A percentile compares a stretch with the other conserved stretches of the same genome.
These are phyloP conservation scores for Oenanthe melanoleuca DNA, from an alignment of 2,113 vertebrate genomes.

Conservation along the genomic window DNA sequence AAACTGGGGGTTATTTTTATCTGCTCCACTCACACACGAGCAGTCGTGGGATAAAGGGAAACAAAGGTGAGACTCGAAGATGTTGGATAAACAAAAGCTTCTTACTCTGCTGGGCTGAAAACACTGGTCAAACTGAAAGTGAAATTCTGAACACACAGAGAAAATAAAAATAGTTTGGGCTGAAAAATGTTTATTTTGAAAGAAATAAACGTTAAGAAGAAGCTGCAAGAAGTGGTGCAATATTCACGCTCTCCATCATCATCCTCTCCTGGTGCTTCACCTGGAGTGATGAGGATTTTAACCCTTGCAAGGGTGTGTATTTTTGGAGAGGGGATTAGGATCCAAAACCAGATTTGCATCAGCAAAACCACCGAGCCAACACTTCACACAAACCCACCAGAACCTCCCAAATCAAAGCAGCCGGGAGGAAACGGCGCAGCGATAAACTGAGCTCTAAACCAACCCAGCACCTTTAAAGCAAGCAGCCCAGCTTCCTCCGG, in stretches of 20 bases:
- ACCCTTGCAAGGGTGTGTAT: neutral
- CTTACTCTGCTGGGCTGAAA: neutral
- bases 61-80: neutral
- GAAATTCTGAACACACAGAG: neutral
- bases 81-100: neutral
- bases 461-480: neutral
- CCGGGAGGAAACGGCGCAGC: neutral
- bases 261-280: neutral
- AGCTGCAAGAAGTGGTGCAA: neutral
- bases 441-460: accelerated
- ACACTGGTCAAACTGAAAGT: neutral
- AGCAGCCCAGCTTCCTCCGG: neutral
- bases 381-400: neutral
- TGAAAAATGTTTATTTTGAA: neutral
- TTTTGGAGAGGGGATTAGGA: neutral
- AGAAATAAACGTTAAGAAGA: neutral
- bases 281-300: neutral
- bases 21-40: neutral
- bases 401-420: neutral
- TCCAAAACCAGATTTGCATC: neutral
- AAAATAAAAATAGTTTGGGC: neutral
- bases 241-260: neutral
- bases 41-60: neutral
- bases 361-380: neutral
- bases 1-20: neutral